phyloP scores from a whole-genome alignment of 2,113 vertebrate species.

The Pygoscelis antarcticus region DNA sequence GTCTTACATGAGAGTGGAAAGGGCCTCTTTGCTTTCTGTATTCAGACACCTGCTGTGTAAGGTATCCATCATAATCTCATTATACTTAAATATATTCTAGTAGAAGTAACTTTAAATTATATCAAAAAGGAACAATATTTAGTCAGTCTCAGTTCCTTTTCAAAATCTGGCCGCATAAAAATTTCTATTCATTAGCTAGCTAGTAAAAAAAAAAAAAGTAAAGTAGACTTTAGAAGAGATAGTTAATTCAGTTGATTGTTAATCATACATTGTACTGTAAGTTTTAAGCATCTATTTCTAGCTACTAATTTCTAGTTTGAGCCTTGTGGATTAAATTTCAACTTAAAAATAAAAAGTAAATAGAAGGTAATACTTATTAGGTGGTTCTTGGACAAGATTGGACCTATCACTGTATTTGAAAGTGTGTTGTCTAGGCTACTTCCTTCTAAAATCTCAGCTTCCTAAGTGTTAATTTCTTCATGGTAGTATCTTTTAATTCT shows the following conservation, averaged over 20 bases:
- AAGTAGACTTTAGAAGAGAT: background rate
- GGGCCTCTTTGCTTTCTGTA: background rate
- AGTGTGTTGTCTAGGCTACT: background rate
- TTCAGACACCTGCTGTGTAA: background rate
- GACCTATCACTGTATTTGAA: background rate
- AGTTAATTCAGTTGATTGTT: background rate
- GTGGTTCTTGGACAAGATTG: background rate
- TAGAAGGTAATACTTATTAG: background rate
- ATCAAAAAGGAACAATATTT: background rate
- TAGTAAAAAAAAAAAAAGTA: background rate
- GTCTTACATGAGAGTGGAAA: background rate
- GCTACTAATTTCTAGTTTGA: background rate
- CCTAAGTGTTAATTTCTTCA: background rate
- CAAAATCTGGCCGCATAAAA: background rate
- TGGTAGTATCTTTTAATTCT: background rate
- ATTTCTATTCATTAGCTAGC: background rate
- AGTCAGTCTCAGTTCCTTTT: background rate
- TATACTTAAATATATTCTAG: background rate
- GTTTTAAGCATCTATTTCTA: background rate
- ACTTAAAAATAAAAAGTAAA: background rate
- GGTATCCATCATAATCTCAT: background rate
- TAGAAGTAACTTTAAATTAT: background rate
- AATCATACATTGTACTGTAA: background rate
- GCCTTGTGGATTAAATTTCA: background rate
- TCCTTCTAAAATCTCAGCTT: background rate